Base-by-base conservation (phyloP, 2,888 invertebrate genomes). In the Serripes groenlandicus region DNA sequence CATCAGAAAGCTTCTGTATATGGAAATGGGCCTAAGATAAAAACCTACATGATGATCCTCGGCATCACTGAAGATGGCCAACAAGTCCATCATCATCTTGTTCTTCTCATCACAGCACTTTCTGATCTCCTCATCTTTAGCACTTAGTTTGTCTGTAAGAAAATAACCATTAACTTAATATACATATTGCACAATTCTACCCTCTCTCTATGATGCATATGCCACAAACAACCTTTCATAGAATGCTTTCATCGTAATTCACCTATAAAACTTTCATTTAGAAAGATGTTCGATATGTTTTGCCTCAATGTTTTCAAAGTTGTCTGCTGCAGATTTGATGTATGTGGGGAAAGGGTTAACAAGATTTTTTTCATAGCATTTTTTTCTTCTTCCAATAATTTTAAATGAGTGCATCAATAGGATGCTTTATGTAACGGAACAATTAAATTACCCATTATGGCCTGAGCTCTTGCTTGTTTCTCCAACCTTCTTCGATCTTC, bases 111-210 rank as follows among this genome's bases (percentile, higher is more conserved):
- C 98, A 68, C 98, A 95, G 64, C 98, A 95, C 30, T 97, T 95
- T 21, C 98, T 97, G 92, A 98, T 97, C 92, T 98, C 97, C 54
- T 97, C 96, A 94, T 98, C 98, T 94, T 98, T 98, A 89, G 97
- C 97, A 74, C 98, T 96, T 93, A 98, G 96, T 92, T 97, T 96
- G 92, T 97, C 98, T 97, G 95, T 80, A n/a, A n/a, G n/a, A n/a
- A n/a, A n/a, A n/a, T n/a, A n/a, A n/a, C n/a, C n/a, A n/a, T n/a
- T n/a, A n/a, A n/a, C n/a, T n/a, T n/a, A n/a, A n/a, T n/a, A n/a
- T n/a, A n/a, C n/a, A n/a, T n/a, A n/a, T n/a, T n/a, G n/a, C n/a
- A n/a, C n/a, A n/a, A n/a, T n/a, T n/a, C n/a, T n/a, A n/a, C n/a
- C n/a, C n/a, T n/a, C n/a, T n/a, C n/a, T n/a, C n/a, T n/a, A n/a